A percentile compares a stretch with the other conserved stretches of the same genome.
phyloP scores from a whole-genome alignment of 2,113 vertebrate species.

The Xiphias gladius region DNA sequence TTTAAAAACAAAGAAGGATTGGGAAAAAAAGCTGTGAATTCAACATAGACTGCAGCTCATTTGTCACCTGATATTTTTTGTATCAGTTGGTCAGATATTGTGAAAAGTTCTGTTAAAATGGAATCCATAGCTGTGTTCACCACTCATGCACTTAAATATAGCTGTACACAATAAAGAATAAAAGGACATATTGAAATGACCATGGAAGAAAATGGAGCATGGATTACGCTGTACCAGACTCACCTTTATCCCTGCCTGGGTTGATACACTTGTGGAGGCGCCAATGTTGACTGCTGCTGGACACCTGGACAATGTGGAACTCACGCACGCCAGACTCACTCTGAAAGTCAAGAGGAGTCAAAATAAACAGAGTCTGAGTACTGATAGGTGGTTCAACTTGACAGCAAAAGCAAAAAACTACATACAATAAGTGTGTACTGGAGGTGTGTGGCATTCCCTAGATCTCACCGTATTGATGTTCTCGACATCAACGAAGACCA shows the following conservation, averaged over 20 bases:
- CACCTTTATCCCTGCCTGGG: slow-evolving; percentile 92
- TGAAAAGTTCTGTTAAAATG: neutral
- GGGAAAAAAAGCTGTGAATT: neutral
- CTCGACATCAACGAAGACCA: slow-evolving; percentile 97
- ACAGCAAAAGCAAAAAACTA: neutral
- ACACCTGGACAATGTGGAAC: slow-evolving; percentile 96
- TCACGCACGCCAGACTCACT: slow-evolving; percentile 94
- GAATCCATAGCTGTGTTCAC: neutral
- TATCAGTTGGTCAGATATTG: neutral
- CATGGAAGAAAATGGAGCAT: neutral
- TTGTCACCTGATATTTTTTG: neutral
- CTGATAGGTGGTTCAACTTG: neutral
- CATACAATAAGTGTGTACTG: neutral
- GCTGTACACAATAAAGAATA: neutral
- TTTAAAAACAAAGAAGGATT: too few relatives aligned
- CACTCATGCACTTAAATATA: neutral
- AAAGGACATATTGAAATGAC: neutral
- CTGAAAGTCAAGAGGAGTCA: slow-evolving; percentile 71
- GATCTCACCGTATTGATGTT: slow-evolving; percentile 93
- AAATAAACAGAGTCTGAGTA: neutral
- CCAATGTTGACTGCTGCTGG: slow-evolving; percentile 95
- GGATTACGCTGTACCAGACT: slow-evolving; percentile 13
- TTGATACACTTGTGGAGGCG: slow-evolving; percentile 93
- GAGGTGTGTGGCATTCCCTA: neutral
- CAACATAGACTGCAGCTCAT: neutral